Base-by-base conservation (phyloP, 2,113 vertebrate genomes). In the Pseudonaja textilis region DNA sequence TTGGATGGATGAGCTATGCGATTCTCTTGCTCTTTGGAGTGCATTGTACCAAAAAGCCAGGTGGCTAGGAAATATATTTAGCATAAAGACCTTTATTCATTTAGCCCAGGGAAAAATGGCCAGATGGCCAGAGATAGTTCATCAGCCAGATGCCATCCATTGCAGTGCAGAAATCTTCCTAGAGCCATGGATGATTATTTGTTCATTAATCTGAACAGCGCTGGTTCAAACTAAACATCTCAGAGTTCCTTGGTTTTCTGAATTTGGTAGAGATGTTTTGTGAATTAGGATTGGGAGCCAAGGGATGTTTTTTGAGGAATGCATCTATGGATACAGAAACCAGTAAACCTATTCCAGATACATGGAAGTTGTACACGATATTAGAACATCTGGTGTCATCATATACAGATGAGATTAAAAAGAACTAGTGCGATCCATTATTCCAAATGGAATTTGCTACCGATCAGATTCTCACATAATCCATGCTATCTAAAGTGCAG, bases 21-120 rank as follows among this genome's bases (percentile, higher is more conserved):
- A 86, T 87, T 85, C 45, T 39, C 61, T 90, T 93, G 56, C 74
- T 61, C 88, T 89, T 85, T 59, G 64, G 54, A 90, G 47, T 54
- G 74, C 45, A 93, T 34, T 26, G 74, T 81, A 81, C 34, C 74
- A 9, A 86, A 85, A 52, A 5, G 11, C 29, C 18, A 55, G 39
- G 52, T 86, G 88, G 88, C 64, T 92, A 85, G 23, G 92, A 90
- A 64, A 54, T 93, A 93, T 93, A 90, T 93, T 93, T 93, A 93
- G 92, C 92, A 93, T 39, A 56, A 64, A 85, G 89, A 93, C 56
- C 81, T 87, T 93, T 64, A 93, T 87, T 93, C 92, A 54, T 90
- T 85, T 45, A 90, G 81, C 92, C 92, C 81, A 34, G n/a, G 81
- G 92, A 93, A 56, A 90, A 90, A 90, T 90, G 90, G 81, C n/a